phyloP scores from a whole-genome alignment of 2,797 vertebrate species.

The Aotus griseimembra region DNA sequence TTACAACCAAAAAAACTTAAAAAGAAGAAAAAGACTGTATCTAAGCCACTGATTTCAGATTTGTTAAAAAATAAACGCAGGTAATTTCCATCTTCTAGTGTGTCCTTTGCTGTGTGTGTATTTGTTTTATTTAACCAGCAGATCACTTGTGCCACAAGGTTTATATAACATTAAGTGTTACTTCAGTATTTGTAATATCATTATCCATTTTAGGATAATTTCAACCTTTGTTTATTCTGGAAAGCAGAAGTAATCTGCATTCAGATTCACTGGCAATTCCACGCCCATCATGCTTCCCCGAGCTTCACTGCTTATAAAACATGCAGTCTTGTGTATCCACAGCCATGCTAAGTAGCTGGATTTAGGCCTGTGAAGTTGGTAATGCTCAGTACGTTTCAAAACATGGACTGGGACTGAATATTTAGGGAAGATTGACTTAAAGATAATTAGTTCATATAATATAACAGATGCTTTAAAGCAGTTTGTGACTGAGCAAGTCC shows the following conservation, averaged over 20 bases:
- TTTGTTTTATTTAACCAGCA: background rate
- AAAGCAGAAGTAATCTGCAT: slow-evolving; percentile 3
- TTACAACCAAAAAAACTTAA: background rate
- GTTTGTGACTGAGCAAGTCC: background rate
- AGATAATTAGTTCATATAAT: background rate
- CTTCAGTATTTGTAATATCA: background rate
- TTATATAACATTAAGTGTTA: slow-evolving; percentile 3
- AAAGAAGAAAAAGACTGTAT: background rate
- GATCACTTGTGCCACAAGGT: background rate
- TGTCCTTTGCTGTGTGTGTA: background rate
- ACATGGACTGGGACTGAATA: background rate
- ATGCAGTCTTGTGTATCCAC: background rate
- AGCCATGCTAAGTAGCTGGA: background rate
- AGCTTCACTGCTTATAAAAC: background rate
- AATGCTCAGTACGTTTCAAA: slow-evolving; percentile 9
- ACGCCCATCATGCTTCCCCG: background rate
- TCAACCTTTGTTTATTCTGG: slow-evolving; percentile 8
- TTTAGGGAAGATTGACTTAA: slow-evolving; percentile 15
- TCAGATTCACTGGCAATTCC: background rate
- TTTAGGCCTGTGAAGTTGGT: background rate
- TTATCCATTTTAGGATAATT: slow-evolving; percentile 29
- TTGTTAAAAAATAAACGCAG: background rate
- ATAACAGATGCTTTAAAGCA: background rate
- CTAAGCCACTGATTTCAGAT: background rate
- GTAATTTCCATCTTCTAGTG: background rate